Evolutionary conservation across 2,888 invertebrate species (phyloP).

Genomic region (Drosophila meridionalis): DNA sequence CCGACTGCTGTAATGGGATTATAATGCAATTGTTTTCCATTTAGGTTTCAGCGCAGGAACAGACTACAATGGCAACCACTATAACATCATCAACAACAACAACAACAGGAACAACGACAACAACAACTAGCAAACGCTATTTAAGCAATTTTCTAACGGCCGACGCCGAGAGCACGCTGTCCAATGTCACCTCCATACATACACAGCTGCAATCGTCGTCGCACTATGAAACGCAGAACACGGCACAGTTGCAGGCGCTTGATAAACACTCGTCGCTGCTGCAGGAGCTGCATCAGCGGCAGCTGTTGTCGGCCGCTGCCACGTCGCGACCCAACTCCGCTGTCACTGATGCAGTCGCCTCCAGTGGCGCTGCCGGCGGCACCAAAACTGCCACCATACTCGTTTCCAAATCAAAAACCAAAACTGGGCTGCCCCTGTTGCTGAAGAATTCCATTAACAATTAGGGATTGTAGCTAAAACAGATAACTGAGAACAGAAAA

Average conservation of each 20-base stretch:
- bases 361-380: slow-evolving; percentile 43
- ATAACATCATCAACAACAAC: slow-evolving; percentile 46
- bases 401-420: slow-evolving; percentile 85
- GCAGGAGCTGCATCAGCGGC: slow-evolving; percentile 78
- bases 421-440: slow-evolving; percentile 85
- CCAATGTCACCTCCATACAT: slow-evolving; percentile 85
- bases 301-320: slow-evolving; percentile 56
- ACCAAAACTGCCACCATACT: slow-evolving; percentile 85
- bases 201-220: slow-evolving; percentile 84
- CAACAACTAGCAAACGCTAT: slow-evolving; percentile 75
- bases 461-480: slow-evolving; percentile 54
- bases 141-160: slow-evolving; percentile 72
- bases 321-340: slow-evolving; percentile 30
- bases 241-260: slow-evolving; percentile 74
- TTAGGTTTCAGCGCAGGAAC: slow-evolving; percentile 82
- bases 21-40: background rate
- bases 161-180: slow-evolving; percentile 84
- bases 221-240: slow-evolving; percentile 80
- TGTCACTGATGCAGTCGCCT: slow-evolving; percentile 40
- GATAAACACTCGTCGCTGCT: slow-evolving; percentile 79
- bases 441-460: slow-evolving; percentile 85
- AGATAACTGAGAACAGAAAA: slow-evolving; percentile 1
- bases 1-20: background rate
- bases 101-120: slow-evolving; percentile 66
- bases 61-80: slow-evolving; percentile 74